These are phyloP conservation scores for Girardinichthys multiradiatus DNA, from an alignment of 2,113 vertebrate genomes.

Conservation along the genomic window DNA sequence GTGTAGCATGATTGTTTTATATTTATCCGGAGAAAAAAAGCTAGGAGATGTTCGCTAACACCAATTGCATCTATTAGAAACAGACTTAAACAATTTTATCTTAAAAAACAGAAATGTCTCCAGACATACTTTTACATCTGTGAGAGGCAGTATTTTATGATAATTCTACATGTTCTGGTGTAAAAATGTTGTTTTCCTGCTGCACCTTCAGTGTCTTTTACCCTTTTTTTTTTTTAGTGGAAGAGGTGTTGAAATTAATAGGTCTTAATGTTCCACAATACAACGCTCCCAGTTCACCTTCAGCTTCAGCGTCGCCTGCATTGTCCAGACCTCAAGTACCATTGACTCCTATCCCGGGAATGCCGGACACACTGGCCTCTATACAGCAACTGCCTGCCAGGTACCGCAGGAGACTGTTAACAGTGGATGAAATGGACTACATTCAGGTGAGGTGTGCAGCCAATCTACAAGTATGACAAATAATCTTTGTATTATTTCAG, in stretches of 20 bases:
- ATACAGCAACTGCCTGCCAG: slow-evolving; percentile 74
- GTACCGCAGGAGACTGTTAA: slow-evolving; percentile 76
- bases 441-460: slow-evolving; percentile 74
- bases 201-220: not conserved
- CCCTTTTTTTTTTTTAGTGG: slow-evolving; percentile 44
- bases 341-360: slow-evolving; percentile 61
- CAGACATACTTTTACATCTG: not conserved
- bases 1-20: not conserved
- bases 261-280: slow-evolving; percentile 47
- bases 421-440: slow-evolving; percentile 79
- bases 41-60: not conserved
- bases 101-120: not conserved
- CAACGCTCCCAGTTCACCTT: slow-evolving; percentile 26
- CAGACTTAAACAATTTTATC: not conserved
- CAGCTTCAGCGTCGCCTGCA: slow-evolving; percentile 35
- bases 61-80: not conserved
- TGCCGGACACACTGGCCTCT: slow-evolving; percentile 72
- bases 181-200: not conserved
- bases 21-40: not conserved
- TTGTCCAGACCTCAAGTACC: slow-evolving; percentile 55
- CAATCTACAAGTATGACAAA: not conserved
- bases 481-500: not conserved
- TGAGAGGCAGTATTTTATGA: not conserved
- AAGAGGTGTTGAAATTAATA: slow-evolving; percentile 72
- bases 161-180: not conserved